Percentiles rank a stretch among this genome's conserved stretches.
Evolutionary conservation across 2,888 invertebrate species (phyloP).

Genomic region (Clanis bilineata): DNA sequence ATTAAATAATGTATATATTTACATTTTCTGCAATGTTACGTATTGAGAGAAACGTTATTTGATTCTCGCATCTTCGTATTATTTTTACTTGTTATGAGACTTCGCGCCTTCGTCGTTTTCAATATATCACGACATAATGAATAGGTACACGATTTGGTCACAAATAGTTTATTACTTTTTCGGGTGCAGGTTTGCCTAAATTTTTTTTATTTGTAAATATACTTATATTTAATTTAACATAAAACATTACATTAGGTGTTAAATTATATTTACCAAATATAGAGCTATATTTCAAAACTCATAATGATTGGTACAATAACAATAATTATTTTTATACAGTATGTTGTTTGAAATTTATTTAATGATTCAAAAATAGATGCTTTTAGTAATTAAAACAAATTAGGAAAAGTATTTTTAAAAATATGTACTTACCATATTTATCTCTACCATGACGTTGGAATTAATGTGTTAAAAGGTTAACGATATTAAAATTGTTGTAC

Average conservation of each 20-base stretch:
- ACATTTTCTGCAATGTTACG: not conserved
- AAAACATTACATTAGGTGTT: slow-evolving; percentile 6
- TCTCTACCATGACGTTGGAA: not conserved
- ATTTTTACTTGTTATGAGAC: too few relatives aligned
- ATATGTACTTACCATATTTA: not conserved
- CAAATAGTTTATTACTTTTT: not conserved
- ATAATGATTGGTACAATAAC: slow-evolving; percentile 7
- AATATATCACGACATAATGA: too few relatives aligned
- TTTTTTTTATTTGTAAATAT: not conserved
- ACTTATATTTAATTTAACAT: not conserved
- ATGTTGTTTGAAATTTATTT: not conserved
- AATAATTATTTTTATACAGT: slow-evolving; percentile 14
- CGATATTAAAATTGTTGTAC: not conserved
- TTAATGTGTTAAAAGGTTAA: not conserved
- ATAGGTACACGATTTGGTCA: not conserved
- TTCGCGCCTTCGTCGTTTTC: too few relatives aligned
- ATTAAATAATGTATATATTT: not conserved
- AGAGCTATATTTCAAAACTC: slow-evolving; percentile 9
- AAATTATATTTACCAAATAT: slow-evolving; percentile 11
- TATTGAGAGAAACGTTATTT: not conserved
- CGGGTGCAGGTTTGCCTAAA: slow-evolving; percentile 7
- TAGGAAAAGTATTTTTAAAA: slow-evolving; percentile 1
- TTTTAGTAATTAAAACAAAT: not conserved
- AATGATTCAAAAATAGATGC: slow-evolving; percentile 5
- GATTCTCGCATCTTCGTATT: not conserved